Conservation (phyloP, 1,140 invertebrate species). For the Lepidotrigona ventralis region DNA sequence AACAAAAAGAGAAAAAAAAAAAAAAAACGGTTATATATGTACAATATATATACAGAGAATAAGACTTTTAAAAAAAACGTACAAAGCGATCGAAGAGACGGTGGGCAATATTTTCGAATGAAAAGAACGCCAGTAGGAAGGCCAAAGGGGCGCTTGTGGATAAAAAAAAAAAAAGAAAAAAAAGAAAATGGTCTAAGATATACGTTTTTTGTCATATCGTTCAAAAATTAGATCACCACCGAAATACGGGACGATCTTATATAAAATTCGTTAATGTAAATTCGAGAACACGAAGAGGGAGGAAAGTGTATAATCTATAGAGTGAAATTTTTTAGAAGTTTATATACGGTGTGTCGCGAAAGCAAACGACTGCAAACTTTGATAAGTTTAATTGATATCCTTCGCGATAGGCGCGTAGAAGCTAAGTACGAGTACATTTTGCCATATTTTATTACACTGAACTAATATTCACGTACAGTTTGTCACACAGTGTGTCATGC, state of each 20-base stretch:
- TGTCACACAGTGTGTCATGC: neutral
- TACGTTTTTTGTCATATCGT: conserved; percentile 38
- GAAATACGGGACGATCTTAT: neutral
- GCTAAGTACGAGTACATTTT: neutral
- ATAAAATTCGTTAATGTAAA: conserved; percentile 14
- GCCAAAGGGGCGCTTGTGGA: conserved; percentile 3
- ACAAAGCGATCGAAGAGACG: conserved; percentile 16
- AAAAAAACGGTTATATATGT: neutral
- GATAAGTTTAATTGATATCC: neutral
- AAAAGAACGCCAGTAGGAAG: neutral
- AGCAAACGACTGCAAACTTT: neutral
- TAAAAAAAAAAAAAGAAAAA: too few species aligned
- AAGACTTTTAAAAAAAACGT: conserved; percentile 26
- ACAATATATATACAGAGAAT: conserved; percentile 14
- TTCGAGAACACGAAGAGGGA: neutral
- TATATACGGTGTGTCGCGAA: conserved; percentile 1
- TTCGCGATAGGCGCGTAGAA: too few species aligned
- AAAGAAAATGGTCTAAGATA: neutral
- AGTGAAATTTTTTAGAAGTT: conserved; percentile 8
- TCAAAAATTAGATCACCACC: conserved; percentile 17
- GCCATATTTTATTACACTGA: neutral
- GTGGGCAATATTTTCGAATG: conserved; percentile 17
- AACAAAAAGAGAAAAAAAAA: neutral
- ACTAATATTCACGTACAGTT: neutral
- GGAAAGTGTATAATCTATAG: conserved; percentile 28